These are phyloP conservation scores for Neomonachus schauinslandi DNA, from an alignment of 2,113 vertebrate genomes.

Conservation along the genomic window DNA sequence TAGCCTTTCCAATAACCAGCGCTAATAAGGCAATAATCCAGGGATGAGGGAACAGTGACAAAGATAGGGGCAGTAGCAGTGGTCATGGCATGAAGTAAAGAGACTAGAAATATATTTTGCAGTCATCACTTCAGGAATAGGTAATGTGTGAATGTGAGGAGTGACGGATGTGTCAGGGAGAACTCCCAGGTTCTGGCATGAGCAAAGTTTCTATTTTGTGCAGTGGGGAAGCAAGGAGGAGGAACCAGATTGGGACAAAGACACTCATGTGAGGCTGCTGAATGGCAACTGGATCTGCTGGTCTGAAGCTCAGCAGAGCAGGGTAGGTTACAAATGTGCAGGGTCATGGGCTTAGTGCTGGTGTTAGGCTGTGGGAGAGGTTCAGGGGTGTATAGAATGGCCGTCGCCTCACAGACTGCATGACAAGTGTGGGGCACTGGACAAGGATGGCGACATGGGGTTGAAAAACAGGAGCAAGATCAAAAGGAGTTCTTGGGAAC, in stretches of 20 bases:
- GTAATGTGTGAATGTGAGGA: neutral
- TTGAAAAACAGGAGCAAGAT: neutral
- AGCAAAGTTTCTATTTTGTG: neutral
- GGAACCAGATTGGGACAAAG: neutral
- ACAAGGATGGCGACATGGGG: neutral
- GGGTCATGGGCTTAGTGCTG: neutral
- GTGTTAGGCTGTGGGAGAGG: neutral
- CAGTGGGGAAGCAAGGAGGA: neutral
- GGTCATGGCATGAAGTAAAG: neutral
- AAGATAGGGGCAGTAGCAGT: neutral
- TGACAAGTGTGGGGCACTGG: neutral
- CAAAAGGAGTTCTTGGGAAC: neutral
- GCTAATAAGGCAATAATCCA: conserved; percentile 1
- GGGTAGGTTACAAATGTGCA: neutral
- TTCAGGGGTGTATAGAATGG: no score
- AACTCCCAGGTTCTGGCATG: neutral
- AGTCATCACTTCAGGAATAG: neutral
- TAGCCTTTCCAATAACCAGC: conserved; percentile 42
- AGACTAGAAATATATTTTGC: neutral
- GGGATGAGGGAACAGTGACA: neutral
- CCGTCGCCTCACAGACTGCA: neutral
- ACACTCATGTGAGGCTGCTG: neutral
- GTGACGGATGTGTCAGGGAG: neutral
- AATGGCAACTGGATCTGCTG: accelerated
- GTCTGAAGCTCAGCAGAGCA: neutral